Evolutionary conservation across 2,888 invertebrate genomes (phyloP).

Genomic region (Tyria jacobaeae): DNA sequence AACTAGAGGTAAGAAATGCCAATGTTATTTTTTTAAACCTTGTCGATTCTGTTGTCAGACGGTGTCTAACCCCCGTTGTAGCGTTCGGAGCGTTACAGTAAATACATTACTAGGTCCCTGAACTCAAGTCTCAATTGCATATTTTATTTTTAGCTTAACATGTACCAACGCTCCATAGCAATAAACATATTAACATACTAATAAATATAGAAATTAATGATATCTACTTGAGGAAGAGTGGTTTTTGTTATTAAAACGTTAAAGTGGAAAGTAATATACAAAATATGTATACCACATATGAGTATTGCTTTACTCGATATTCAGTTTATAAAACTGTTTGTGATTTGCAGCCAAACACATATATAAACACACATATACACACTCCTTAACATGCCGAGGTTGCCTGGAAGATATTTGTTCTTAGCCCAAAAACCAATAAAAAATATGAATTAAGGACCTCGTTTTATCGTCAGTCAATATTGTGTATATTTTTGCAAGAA

Average conservation of each 20-base stretch:
- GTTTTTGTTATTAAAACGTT: not conserved
- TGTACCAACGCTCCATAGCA: slow-evolving; percentile 29
- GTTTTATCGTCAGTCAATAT: not conserved
- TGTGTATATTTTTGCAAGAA: not conserved
- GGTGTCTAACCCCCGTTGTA: slow-evolving; percentile 56
- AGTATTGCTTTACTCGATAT: no score
- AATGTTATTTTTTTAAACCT: slow-evolving; percentile 22
- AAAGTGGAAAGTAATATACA: no score
- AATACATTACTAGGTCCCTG: slow-evolving; percentile 70
- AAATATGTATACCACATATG: no score
- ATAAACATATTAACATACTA: not conserved
- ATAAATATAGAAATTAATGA: not conserved
- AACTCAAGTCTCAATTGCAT: slow-evolving; percentile 67
- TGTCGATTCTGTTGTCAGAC: slow-evolving; percentile 42
- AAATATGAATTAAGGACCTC: not conserved
- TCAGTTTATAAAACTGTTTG: no score
- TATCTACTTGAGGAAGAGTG: not conserved
- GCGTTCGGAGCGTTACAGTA: slow-evolving; percentile 63
- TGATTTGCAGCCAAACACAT: no score
- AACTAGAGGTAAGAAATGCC: slow-evolving; percentile 10
- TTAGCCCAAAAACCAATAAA: no score
- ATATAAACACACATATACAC: no score
- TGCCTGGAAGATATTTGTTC: no score
- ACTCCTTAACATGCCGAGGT: no score
- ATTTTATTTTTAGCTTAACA: slow-evolving; percentile 63